Percentiles rank a stretch among this genome's conserved stretches.
These are phyloP conservation scores for Drosophila equinoxialis DNA, from an alignment of 1,140 invertebrate species.

Conservation along the genomic window DNA sequence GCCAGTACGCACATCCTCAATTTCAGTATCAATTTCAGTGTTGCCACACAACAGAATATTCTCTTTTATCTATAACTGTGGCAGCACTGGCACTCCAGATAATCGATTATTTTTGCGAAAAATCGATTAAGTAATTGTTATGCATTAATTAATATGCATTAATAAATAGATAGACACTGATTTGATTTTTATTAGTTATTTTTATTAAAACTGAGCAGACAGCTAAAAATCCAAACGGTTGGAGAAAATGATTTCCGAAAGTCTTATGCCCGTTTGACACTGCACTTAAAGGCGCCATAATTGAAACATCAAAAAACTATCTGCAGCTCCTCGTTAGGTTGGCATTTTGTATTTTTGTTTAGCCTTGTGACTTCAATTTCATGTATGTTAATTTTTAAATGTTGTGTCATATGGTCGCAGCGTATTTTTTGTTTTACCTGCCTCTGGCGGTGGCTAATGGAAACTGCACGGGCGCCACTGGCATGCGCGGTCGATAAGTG, in stretches of 20 bases:
- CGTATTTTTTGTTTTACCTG: too few species aligned
- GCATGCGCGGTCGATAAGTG: not conserved
- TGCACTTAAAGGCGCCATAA: not conserved
- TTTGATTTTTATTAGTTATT: too few species aligned
- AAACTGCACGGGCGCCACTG: not conserved
- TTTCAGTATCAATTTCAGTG: slow-evolving; percentile 8
- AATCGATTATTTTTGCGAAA: not conserved
- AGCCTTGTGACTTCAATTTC: too few species aligned
- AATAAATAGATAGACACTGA: too few species aligned
- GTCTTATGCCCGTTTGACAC: not conserved
- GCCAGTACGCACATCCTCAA: slow-evolving; percentile 20
- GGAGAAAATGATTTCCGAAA: too few species aligned
- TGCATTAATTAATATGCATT: too few species aligned
- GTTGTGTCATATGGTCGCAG: not conserved
- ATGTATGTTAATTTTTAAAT: not conserved
- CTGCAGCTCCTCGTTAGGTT: too few species aligned
- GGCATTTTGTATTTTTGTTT: not conserved
- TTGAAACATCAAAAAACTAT: too few species aligned
- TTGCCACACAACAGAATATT: not conserved
- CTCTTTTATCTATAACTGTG: not conserved
- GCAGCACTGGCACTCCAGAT: not conserved
- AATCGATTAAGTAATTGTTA: too few species aligned
- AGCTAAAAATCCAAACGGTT: too few species aligned
- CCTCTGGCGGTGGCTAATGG: not conserved
- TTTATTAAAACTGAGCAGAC: too few species aligned